A percentile compares a stretch with the other conserved stretches of the same genome.
Evolutionary conservation across 2,888 invertebrate genomes (phyloP).

Genomic region (Blera fallax): DNA sequence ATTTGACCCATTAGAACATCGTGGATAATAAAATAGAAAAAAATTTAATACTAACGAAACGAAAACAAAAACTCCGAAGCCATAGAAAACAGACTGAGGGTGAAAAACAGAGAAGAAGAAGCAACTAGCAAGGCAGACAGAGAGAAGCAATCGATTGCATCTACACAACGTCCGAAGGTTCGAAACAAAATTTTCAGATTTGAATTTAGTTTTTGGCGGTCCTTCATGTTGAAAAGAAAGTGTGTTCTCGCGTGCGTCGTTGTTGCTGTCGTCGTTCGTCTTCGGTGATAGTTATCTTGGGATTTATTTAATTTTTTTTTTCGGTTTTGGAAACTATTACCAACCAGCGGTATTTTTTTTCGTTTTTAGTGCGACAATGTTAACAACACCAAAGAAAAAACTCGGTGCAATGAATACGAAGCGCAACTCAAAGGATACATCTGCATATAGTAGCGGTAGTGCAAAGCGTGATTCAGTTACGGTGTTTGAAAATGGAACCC

Average conservation of each 20-base stretch:
- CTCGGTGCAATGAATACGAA: constrained; percentile 36
- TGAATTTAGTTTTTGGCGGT: constrained; percentile 81
- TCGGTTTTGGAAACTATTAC: background rate
- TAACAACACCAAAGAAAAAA: constrained; percentile 65
- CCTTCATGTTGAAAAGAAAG: constrained; percentile 74
- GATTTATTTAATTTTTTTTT: constrained; percentile 17
- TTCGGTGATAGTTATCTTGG: constrained; percentile 14
- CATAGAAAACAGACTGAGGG: constrained; percentile 67
- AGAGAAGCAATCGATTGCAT: constrained; percentile 69
- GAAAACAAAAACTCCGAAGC: constrained; percentile 51
- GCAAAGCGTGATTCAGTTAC: constrained; percentile 56
- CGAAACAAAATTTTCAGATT: constrained; percentile 68
- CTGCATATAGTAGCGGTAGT: constrained; percentile 23
- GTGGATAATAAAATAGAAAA: constrained; percentile 70
- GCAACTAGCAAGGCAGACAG: constrained; percentile 52
- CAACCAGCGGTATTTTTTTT: background rate
- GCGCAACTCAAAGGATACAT: constrained; percentile 43
- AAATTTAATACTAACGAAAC: constrained; percentile 31
- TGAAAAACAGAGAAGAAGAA: constrained; percentile 61
- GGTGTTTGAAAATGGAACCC: constrained; percentile 80
- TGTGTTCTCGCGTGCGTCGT: constrained; percentile 56
- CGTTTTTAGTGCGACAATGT: constrained; percentile 25
- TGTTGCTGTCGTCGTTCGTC: constrained; percentile 12
- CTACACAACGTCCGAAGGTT: constrained; percentile 65
- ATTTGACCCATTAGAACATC: constrained; percentile 69